Conservation (phyloP, 2,888 invertebrate genomes). For the Melinaea marsaeus region DNA sequence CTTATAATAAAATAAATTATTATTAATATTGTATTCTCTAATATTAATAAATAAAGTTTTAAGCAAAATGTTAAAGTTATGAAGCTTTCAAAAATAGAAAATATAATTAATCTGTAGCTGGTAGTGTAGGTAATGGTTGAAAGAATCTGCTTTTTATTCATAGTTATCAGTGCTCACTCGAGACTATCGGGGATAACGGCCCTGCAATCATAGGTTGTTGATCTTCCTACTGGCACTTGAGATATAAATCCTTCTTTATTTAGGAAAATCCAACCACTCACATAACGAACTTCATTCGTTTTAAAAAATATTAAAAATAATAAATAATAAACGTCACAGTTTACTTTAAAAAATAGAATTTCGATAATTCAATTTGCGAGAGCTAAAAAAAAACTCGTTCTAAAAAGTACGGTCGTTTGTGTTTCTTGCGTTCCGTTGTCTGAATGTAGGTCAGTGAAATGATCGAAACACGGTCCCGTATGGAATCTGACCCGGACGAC, state of each 20-base stretch:
- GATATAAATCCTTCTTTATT: slow-evolving; percentile 57
- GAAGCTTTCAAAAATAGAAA: not conserved
- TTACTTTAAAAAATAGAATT: not conserved
- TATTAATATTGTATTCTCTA: too few relatives aligned
- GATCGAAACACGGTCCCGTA: slow-evolving; percentile 72
- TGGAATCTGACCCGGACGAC: slow-evolving; percentile 65
- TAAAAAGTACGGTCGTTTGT: slow-evolving; percentile 31
- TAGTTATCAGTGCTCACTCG: slow-evolving; percentile 60
- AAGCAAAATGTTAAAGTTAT: too few relatives aligned
- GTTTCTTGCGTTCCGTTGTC: slow-evolving; percentile 39
- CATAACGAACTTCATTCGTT: slow-evolving; percentile 15
- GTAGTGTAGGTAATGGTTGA: slow-evolving; percentile 37
- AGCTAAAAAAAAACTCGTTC: slow-evolving; percentile 17
- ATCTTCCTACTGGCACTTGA: slow-evolving; percentile 66
- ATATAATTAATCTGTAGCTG: slow-evolving; percentile 7
- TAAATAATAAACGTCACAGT: not conserved
- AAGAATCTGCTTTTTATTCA: slow-evolving; percentile 43
- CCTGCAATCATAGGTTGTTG: slow-evolving; percentile 78
- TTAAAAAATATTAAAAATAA: not conserved
- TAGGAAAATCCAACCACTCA: slow-evolving; percentile 43
- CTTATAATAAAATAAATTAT: too few relatives aligned
- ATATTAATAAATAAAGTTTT: too few relatives aligned
- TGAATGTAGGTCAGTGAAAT: slow-evolving; percentile 75
- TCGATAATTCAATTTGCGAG: slow-evolving; percentile 24
- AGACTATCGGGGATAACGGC: slow-evolving; percentile 73